These are phyloP conservation scores for Lottia scabra DNA, from an alignment of 2,888 invertebrate species.

Conservation along the genomic window DNA sequence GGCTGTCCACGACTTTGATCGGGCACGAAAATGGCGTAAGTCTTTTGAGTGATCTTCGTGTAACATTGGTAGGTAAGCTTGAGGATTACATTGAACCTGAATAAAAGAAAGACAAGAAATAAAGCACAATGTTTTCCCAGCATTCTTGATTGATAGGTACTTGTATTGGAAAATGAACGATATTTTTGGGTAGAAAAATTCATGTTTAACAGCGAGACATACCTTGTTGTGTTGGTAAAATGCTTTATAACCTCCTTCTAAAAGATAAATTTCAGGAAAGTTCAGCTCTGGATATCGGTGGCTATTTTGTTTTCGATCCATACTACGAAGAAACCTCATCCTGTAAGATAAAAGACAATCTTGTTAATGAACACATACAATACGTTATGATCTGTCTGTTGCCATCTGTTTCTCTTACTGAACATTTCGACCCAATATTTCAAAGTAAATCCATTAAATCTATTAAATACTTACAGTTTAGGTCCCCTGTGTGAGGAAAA, in stretches of 20 bases:
- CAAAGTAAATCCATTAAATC: no score
- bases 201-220: slow-evolving; percentile 6
- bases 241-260: slow-evolving; percentile 88
- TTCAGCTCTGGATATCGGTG: slow-evolving; percentile 84
- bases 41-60: slow-evolving; percentile 81
- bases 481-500: slow-evolving; percentile 20
- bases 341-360: slow-evolving; percentile 70
- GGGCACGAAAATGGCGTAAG: slow-evolving; percentile 79
- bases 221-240: slow-evolving; percentile 78
- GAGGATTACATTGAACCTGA: slow-evolving; percentile 78
- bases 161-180: no score
- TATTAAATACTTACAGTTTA: no score
- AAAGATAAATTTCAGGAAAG: slow-evolving; percentile 91
- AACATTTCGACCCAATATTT: no score
- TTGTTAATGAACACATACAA: no score
- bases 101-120: slow-evolving; percentile 3
- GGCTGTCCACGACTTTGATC: slow-evolving; percentile 76
- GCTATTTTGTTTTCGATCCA: slow-evolving; percentile 83
- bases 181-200: no score
- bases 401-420: no score
- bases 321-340: slow-evolving; percentile 83
- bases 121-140: no score
- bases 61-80: slow-evolving; percentile 84
- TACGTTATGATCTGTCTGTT: no score
- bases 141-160: no score